A percentile compares a stretch with the other conserved stretches of the same genome.
These are phyloP conservation scores for Elephantulus edwardii DNA, from an alignment of 2,113 vertebrate species.

Conservation along the genomic window DNA sequence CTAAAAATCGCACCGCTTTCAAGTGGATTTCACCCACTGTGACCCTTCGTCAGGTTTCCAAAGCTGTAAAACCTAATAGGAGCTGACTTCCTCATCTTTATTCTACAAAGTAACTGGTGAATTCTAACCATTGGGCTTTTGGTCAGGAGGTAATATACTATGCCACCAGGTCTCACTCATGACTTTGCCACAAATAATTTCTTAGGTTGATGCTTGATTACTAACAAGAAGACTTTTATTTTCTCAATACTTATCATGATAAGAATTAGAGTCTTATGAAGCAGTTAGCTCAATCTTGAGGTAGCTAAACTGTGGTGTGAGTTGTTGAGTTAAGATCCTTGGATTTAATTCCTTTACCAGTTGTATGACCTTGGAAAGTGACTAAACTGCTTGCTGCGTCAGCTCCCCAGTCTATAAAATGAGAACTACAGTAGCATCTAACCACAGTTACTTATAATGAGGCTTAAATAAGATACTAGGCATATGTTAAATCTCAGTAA, in stretches of 20 bases:
- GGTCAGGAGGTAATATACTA: no score
- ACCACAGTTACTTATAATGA: neutral
- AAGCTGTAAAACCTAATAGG: no score
- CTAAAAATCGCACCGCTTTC: no score
- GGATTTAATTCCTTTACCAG: neutral
- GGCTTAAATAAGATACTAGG: neutral
- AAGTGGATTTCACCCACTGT: no score
- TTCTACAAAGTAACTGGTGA: no score
- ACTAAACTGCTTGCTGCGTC: neutral
- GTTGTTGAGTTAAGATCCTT: neutral
- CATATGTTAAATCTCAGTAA: slow-evolving; percentile 35
- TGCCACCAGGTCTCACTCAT: slow-evolving; percentile 13
- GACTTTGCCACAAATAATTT: neutral
- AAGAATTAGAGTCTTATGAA: neutral
- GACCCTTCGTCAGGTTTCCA: no score
- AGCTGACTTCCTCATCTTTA: no score
- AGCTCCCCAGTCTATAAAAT: neutral
- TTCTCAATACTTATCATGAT: neutral
- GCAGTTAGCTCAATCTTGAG: neutral
- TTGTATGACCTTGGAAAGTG: neutral
- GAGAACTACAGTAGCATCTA: neutral
- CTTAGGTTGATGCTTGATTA: neutral
- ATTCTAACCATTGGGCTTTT: no score
- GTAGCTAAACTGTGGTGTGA: neutral
- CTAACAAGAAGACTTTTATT: neutral